Conservation (phyloP, 2,113 vertebrate species). For the Eolophus roseicapilla region DNA sequence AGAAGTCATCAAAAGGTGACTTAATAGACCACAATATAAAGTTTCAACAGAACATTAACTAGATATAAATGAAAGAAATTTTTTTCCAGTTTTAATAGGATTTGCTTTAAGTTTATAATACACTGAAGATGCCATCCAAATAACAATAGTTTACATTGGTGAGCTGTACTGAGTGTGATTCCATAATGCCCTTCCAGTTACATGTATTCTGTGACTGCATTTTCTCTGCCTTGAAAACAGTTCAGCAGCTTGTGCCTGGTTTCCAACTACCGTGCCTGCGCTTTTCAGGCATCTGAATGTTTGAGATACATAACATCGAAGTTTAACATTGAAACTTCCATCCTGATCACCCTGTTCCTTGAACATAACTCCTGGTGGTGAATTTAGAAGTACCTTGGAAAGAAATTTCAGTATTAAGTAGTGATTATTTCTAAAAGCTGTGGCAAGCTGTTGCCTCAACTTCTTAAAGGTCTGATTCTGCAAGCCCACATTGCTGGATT, state of each 20-base stretch:
- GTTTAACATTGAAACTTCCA: background rate
- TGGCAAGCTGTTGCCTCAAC: background rate
- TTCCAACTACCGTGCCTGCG: background rate
- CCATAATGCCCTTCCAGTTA: constrained; percentile 67
- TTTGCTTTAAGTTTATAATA: background rate
- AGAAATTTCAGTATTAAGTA: background rate
- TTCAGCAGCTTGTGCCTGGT: background rate
- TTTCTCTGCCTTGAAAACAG: background rate
- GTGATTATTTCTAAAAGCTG: background rate
- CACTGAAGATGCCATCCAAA: constrained; percentile 1
- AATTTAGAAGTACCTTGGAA: constrained; percentile 3
- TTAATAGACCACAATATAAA: background rate
- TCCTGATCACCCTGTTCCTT: background rate
- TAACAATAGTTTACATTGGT: background rate
- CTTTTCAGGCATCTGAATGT: background rate
- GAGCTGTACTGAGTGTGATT: background rate
- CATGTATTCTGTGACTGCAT: background rate
- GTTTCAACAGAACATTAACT: background rate
- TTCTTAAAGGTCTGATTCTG: constrained; percentile 11
- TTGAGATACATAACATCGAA: background rate
- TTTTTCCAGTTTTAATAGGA: constrained; percentile 75
- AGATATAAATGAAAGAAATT: background rate
- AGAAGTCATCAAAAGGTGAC: background rate
- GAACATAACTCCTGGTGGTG: background rate
- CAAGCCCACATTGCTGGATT: background rate